Evolutionary conservation across 2,888 invertebrate species (phyloP), one percentile per base, ranked within the genome.

Genomic region (Mesorhabditis sp.): DNA sequence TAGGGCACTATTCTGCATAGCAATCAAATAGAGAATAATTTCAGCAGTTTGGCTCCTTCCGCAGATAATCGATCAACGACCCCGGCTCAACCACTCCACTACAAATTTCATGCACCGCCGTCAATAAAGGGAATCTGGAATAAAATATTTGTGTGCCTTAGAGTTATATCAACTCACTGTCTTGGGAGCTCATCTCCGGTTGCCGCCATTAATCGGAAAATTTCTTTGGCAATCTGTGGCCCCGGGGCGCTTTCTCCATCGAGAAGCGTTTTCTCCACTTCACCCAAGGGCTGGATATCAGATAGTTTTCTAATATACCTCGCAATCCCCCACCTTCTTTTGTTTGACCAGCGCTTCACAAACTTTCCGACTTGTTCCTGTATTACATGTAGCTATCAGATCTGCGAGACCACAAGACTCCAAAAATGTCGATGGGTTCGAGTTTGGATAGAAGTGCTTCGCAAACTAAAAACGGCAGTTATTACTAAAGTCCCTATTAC

Each of bases 321-420:
- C 5, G 13, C 62, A 42, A n/a, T 7, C 2, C 10, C 70, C 15
- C 42, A 91, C 91, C 88, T 95, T 94, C 74, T 93, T 93, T 4
- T 93, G 92, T 86, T 90, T 92, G 43, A 94, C 95, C 86, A 93
- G 96, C 6, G 95, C 96, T 86, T 95, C 96, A 0, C 95, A 93
- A 15, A 96, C 93, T 85, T 91, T 91, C 80, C 96, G 90, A 87
- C 98, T 98, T 76, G 97, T 90, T 41, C 98, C 98, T 87, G 95
- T 96, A 86, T 96, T 97, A 86, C 97, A 98, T 0, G 97, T 97
- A 41, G 97, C 97, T 81, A 98, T 93, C 68, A 98, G 90, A 89
- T 98, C 98, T 71, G 98, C 98, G 4, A 98, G 92, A 43, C 98
- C 98, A 86, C 98, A 98, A 80, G 95, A 95, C 89, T 98, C 97